Base-by-base conservation (phyloP, 2,113 vertebrate species). In the Ornithorhynchus anatinus region DNA sequence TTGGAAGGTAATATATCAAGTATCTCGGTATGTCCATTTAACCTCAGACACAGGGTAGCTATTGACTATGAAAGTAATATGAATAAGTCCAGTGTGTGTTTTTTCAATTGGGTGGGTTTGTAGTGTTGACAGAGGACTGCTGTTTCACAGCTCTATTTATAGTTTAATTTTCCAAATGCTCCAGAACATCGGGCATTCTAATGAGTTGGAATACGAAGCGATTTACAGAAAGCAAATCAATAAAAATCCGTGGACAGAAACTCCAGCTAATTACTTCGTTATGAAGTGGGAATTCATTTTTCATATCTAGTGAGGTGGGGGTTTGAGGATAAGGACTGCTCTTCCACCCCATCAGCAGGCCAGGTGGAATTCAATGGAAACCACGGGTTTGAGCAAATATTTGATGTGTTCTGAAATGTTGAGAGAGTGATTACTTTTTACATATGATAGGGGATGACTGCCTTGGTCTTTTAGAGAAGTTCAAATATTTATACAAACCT, bases 401-500 rank as follows among this genome's bases (percentile, higher is more conserved):
- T 52, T 52, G 58, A 72, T 23, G 66, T 52, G 50, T 58, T 70
- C 54, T 42, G 31, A 64, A 86, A 81, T 69, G 79, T 62, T 42
- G 59, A 36, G 66, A 67, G 70, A 57, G 33, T 57, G 70, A 51
- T 84, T 84, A 74, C 45, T 2, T 76, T 81, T 52, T 64, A 54
- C 74, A 64, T 38, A 77, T 77, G 75, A 9, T 57, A 47, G 27
- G 60, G 51, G 72, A 70, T 69, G 0, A 74, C 52, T 85, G 80
- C 62, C 63, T 81, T 70, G 50, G 43, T 72, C 67, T 48, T 72
- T 82, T 79, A 72, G 29, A 54, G 54, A 33, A 82, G 65, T 59
- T 84, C 76, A 80, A 77, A 84, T 80, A 73, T 77, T 86, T 85
- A 74, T 75, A 79, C 54, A 78, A 62, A 60, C 74, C 61, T 86